Evolutionary conservation across 2,113 vertebrate species (phyloP).

Genomic region (Barnardius zonarius): DNA sequence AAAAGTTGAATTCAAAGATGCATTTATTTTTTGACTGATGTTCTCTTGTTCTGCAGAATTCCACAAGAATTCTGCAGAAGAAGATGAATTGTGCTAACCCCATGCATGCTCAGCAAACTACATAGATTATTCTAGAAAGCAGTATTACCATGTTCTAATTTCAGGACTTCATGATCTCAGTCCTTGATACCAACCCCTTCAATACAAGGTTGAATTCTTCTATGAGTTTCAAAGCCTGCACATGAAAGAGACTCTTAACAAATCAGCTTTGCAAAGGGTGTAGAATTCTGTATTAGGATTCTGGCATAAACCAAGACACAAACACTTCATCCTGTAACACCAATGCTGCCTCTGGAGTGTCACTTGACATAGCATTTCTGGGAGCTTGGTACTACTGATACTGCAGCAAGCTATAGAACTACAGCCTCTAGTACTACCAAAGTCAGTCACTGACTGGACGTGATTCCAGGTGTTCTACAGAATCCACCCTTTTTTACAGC

Average conservation of each 20-base stretch:
- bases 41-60: background rate
- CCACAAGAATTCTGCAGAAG: background rate
- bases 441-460: background rate
- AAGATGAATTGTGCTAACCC: background rate
- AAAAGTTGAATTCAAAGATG: background rate
- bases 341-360: background rate
- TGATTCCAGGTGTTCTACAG: background rate
- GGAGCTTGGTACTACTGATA: background rate
- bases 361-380: background rate
- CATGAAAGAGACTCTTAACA: background rate
- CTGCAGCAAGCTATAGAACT: background rate
- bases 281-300: background rate
- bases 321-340: background rate
- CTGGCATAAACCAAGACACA: background rate
- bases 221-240: background rate
- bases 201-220: background rate
- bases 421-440: background rate
- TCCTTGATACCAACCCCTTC: background rate
- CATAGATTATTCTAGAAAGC: background rate
- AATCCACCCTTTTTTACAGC: background rate
- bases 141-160: background rate
- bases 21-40: background rate
- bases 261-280: background rate
- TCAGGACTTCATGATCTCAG: background rate
- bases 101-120: background rate